A percentile compares a stretch with the other conserved stretches of the same genome.
phyloP scores from a whole-genome alignment of 2,888 invertebrate genomes.

The Boloria selene region DNA sequence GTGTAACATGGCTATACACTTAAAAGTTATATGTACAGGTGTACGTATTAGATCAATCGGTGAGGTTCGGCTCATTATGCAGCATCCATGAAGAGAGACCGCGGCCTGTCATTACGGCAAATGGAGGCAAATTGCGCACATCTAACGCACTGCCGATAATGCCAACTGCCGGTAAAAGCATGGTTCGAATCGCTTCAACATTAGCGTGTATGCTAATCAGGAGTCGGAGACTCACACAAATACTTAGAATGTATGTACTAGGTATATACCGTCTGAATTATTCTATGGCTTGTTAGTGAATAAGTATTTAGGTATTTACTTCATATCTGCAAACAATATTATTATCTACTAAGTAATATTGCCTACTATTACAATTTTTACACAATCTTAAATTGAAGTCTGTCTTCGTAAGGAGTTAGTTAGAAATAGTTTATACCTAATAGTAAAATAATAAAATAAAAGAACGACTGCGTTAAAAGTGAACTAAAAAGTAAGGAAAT shows the following conservation, averaged over 20 bases:
- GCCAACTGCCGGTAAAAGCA: slow-evolving; percentile 66
- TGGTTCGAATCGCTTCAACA: slow-evolving; percentile 59
- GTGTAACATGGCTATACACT: not conserved
- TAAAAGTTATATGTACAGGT: slow-evolving; percentile 14
- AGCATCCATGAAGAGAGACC: slow-evolving; percentile 58
- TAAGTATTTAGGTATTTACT: no score
- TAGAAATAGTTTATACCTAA: no score
- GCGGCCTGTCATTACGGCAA: slow-evolving; percentile 79
- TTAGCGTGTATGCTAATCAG: slow-evolving; percentile 65
- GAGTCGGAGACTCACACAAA: slow-evolving; percentile 36
- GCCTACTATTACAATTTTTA: no score
- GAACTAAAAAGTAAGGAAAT: no score
- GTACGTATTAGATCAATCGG: slow-evolving; percentile 58
- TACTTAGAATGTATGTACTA: not conserved
- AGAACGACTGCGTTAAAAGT: no score
- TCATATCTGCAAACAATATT: no score
- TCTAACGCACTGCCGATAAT: slow-evolving; percentile 73
- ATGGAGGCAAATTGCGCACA: slow-evolving; percentile 80
- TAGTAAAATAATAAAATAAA: no score
- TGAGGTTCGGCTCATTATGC: slow-evolving; percentile 77
- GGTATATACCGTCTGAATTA: no score
- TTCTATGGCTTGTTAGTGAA: no score
- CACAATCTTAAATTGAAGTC: no score
- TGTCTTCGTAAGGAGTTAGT: no score
- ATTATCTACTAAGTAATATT: no score